These are phyloP conservation scores for Drosophila busckii DNA, from an alignment of 1,140 invertebrate species.

Conservation along the genomic window DNA sequence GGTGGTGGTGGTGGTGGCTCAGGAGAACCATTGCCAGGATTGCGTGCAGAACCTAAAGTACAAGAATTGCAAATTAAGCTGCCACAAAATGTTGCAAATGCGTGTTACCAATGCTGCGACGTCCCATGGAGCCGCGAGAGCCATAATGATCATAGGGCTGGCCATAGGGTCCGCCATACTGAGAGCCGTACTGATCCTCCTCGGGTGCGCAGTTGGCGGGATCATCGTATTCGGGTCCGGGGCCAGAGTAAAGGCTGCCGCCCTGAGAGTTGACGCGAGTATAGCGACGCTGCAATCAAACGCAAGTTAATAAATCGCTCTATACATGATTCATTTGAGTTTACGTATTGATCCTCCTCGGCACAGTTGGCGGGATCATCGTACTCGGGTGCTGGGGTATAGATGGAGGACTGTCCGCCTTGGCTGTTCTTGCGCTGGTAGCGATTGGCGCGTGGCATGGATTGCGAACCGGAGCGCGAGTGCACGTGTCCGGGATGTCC, in stretches of 20 bases:
- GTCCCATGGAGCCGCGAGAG: slow-evolving; percentile 87
- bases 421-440: slow-evolving; percentile 84
- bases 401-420: slow-evolving; percentile 85
- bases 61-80: not conserved
- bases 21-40: slow-evolving; percentile 85
- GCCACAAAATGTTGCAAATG: slow-evolving; percentile 27
- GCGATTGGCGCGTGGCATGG: slow-evolving; percentile 89
- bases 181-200: slow-evolving; percentile 92
- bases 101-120: slow-evolving; percentile 82
- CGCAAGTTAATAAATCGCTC: not conserved
- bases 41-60: slow-evolving; percentile 82
- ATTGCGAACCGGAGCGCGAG: slow-evolving; percentile 91
- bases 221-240: slow-evolving; percentile 91
- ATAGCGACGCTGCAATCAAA: slow-evolving; percentile 62
- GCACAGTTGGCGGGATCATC: slow-evolving; percentile 94
- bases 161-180: slow-evolving; percentile 88
- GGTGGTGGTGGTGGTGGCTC: slow-evolving; percentile 91
- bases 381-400: slow-evolving; percentile 89
- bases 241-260: slow-evolving; percentile 78
- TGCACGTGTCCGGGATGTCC: slow-evolving; percentile 85
- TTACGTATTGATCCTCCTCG: slow-evolving; percentile 90
- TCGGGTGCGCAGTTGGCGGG: slow-evolving; percentile 94
- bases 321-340: not conserved
- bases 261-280: slow-evolving; percentile 78
- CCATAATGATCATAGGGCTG: slow-evolving; percentile 93